Percentiles rank a stretch among this genome's conserved stretches.
Evolutionary conservation across 2,113 vertebrate species (phyloP).

Genomic region (Nycticorax nycticorax): DNA sequence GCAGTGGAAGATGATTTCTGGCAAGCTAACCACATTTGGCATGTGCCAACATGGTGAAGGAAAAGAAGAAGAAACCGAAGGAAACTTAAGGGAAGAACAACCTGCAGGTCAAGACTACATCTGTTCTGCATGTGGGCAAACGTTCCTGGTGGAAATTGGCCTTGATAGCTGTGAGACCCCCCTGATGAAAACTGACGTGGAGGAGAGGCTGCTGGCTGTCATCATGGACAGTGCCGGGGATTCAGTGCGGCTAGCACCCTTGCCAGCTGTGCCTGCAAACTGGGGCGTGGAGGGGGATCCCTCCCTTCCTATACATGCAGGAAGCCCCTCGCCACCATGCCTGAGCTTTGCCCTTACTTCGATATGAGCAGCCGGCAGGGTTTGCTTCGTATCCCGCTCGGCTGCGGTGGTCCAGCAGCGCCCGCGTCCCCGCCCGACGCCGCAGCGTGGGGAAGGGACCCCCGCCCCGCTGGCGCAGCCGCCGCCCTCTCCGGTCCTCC

Average conservation of each 20-base stretch:
- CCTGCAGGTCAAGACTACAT: not conserved
- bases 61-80: not conserved
- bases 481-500: not conserved
- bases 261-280: not conserved
- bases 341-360: too few relatives aligned
- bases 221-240: rapidly evolving
- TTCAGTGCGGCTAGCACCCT: rapidly evolving
- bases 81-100: not conserved
- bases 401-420: not conserved
- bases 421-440: not conserved
- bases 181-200: not conserved
- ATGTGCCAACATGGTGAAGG: rapidly evolving
- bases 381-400: not conserved
- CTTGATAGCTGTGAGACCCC: not conserved
- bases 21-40: not conserved
- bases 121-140: not conserved
- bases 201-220: not conserved
- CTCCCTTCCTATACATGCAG: not conserved
- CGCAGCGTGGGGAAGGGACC: not conserved
- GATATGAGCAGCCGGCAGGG: rapidly evolving
- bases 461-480: not conserved
- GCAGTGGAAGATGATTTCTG: not conserved
- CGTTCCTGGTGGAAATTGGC: not conserved
- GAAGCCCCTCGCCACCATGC: too few relatives aligned
- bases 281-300: rapidly evolving